phyloP scores from a whole-genome alignment of 2,797 vertebrate species.

The Rhynchotus rufescens region DNA sequence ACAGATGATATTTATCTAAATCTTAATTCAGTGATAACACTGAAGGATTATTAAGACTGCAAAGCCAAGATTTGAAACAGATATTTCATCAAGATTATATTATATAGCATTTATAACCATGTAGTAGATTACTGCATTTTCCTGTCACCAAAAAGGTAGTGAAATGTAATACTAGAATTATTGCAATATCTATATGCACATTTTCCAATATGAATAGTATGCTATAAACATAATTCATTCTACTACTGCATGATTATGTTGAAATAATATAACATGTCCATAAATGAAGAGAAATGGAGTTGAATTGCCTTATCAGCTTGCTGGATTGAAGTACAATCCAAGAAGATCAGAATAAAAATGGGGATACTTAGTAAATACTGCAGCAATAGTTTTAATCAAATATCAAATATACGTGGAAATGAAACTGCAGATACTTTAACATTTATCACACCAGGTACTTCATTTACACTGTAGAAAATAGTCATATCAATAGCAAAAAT shows the following conservation, averaged over 20 bases:
- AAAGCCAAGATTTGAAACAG: conserved; percentile 65
- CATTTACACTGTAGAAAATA: conserved; percentile 68
- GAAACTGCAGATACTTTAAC: conserved; percentile 70
- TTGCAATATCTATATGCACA: conserved; percentile 70
- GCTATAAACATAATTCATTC: conserved; percentile 79
- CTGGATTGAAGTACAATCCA: conserved; percentile 48
- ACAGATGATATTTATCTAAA: conserved; percentile 37
- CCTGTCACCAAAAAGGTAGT: conserved; percentile 62
- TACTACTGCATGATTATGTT: conserved; percentile 72
- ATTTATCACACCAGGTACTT: conserved; percentile 75
- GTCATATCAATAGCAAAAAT: conserved; percentile 69
- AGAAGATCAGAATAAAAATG: conserved; percentile 76
- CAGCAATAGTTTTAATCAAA: conserved; percentile 68
- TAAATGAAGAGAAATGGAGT: conserved; percentile 78
- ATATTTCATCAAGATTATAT: conserved; percentile 66
- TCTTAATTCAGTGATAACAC: conserved; percentile 67
- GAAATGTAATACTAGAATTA: conserved; percentile 76
- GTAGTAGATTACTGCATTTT: conserved; percentile 72
- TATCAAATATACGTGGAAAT: conserved; percentile 72
- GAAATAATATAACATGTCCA: conserved; percentile 78
- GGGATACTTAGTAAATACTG: conserved; percentile 77
- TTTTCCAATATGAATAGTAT: conserved; percentile 76
- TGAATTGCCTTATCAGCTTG: conserved; percentile 61
- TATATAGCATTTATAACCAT: conserved; percentile 66
- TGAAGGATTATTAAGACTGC: conserved; percentile 57